phyloP scores from a whole-genome alignment of 2,113 vertebrate genomes.

The Oostethus manadensis region DNA sequence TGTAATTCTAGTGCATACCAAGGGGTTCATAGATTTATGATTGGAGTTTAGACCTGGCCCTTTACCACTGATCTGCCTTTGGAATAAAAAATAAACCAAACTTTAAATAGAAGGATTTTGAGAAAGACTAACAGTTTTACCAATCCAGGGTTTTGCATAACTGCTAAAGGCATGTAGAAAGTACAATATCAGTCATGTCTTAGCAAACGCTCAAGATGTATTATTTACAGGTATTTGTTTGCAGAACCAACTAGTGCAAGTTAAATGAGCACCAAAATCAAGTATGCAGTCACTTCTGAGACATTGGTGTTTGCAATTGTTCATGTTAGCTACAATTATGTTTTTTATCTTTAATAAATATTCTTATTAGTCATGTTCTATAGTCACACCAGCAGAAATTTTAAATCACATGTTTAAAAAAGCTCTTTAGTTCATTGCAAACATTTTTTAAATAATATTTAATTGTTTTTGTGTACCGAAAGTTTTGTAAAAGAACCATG shows the following conservation, averaged over 20 bases:
- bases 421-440: neutral
- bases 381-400: neutral
- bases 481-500: neutral
- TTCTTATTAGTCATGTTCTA: neutral
- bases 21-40: neutral
- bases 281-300: too few species aligned
- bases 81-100: too few species aligned
- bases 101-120: too few species aligned
- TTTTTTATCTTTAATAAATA: neutral
- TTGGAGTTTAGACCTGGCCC: neutral
- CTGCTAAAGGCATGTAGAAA: conserved; percentile 46
- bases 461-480: neutral
- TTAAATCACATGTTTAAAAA: too few species aligned
- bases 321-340: too few species aligned
- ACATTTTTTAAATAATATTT: neutral
- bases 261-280: too few species aligned
- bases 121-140: too few species aligned
- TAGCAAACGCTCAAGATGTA: neutral
- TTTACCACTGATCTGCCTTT: too few species aligned
- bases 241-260: too few species aligned
- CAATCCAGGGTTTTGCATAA: too few species aligned
- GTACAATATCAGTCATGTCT: conserved; percentile 35
- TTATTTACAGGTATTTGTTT: neutral
- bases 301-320: too few species aligned
- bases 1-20: neutral